Base-by-base conservation (phyloP, 2,888 invertebrate species). In the Lumbricus terrestris region DNA sequence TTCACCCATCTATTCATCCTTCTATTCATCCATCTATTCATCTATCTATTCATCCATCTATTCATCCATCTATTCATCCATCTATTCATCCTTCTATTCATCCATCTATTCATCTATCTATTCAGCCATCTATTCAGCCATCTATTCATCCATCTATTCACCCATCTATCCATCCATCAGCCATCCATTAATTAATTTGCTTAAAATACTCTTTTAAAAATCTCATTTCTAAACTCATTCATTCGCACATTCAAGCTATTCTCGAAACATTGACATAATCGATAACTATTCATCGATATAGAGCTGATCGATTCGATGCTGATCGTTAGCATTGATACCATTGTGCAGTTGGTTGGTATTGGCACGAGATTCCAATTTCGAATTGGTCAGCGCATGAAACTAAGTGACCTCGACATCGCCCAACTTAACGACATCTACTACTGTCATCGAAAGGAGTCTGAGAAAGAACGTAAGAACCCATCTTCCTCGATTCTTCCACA, bases 371-470 rank as follows among this genome's bases (percentile, higher is more conserved):
- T 88, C 15, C 40, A 88, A 15, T 90, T 94, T 90, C 91, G 90
- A 82, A 93, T 94, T 16, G 94, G 94, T 40, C 94, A 94, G 90
- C 90, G 94, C n/a, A 92, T 92, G 16, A 92, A 91, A 0, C 92
- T 94, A 88, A 94, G 94, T 92, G 93, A 93, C 82, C 91, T 94
- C 3, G 94, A 94, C 91, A 93, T 94, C 34, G 94, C 94, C 16
- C 94, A 94, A 90, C 93, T 94, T 3, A 91, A 93, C 40, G 94
- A 93, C 88, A 93, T 94, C 93, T 94, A 94, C 90, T 92, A 92
- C 69, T 94, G 94, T 91, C 93, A 93, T 90, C 90, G 93, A 34
- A 93, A 93, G 89, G 92, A 92, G 47, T 82, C n/a, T 15, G 89
- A 90, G n/a, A 90, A 85, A 34, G 83, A 47, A 35, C 69, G 85